phyloP scores from a whole-genome alignment of 2,888 invertebrate genomes.

The Lacanobia oleracea region DNA sequence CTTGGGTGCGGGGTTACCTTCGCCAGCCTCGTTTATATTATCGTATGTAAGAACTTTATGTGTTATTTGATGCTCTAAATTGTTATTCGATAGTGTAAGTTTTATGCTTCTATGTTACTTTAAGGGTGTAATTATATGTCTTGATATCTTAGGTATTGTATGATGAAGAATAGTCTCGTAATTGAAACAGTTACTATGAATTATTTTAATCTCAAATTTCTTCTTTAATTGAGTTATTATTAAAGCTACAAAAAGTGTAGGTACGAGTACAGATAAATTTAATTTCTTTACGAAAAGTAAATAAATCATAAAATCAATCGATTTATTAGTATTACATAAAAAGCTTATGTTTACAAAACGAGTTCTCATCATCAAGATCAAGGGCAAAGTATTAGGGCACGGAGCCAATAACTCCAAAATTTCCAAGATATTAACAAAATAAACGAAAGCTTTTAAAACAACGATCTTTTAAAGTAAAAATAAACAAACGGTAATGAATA shows the following conservation, averaged over 20 bases:
- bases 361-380: slow-evolving; percentile 69
- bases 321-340: slow-evolving; percentile 51
- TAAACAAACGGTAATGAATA: slow-evolving; percentile 47
- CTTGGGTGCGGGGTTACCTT: slow-evolving; percentile 52
- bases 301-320: slow-evolving; percentile 23
- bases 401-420: slow-evolving; percentile 68
- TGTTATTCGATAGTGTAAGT: slow-evolving; percentile 29
- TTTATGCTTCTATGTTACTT: not conserved
- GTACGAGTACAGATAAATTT: not conserved
- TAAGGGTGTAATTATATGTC: not conserved
- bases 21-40: slow-evolving; percentile 44
- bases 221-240: not conserved
- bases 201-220: not conserved
- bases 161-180: too few relatives aligned
- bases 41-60: slow-evolving; percentile 36
- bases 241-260: not conserved
- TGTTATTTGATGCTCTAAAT: slow-evolving; percentile 19
- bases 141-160: not conserved
- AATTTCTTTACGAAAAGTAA: not conserved
- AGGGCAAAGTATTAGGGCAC: slow-evolving; percentile 67
- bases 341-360: slow-evolving; percentile 62
- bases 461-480: slow-evolving; percentile 21
- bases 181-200: not conserved
- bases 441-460: slow-evolving; percentile 55
- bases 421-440: slow-evolving; percentile 59